Percentiles rank a stretch among this genome's conserved stretches.
Evolutionary conservation across 2,113 vertebrate genomes (phyloP).

Genomic region (Megaleporinus macrocephalus): DNA sequence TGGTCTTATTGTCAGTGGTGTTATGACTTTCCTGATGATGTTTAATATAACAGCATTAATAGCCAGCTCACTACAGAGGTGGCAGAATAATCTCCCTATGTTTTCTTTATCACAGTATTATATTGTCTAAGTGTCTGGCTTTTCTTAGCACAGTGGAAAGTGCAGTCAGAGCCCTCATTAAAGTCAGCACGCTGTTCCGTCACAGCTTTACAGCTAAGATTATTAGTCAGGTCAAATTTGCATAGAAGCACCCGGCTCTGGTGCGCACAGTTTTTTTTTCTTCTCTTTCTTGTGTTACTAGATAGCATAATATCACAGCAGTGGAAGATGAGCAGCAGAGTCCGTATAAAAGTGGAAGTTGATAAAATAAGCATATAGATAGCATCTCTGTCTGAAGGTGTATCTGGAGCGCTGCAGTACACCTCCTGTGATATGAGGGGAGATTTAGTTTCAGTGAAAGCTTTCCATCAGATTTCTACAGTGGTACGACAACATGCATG

Average conservation of each 20-base stretch:
- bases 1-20: too few species aligned
- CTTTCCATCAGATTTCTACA: not conserved
- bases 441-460: slow-evolving; percentile 33
- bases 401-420: slow-evolving; percentile 27
- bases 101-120: not conserved
- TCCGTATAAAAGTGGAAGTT: slow-evolving; percentile 16
- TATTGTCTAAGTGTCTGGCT: not conserved
- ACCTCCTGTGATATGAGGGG: not conserved
- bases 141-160: not conserved
- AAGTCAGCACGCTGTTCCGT: not conserved
- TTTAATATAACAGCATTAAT: not conserved
- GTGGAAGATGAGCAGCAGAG: slow-evolving; percentile 3
- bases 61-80: not conserved
- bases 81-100: not conserved
- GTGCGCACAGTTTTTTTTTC: not conserved
- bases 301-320: not conserved
- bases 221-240: not conserved
- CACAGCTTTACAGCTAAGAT: not conserved
- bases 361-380: slow-evolving; percentile 36
- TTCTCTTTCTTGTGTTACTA: not conserved
- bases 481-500: not conserved
- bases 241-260: not conserved
- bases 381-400: slow-evolving; percentile 5
- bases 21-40: too few species aligned
- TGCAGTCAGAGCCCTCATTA: not conserved